These are phyloP conservation scores for Puffinus mauretanicus DNA, from an alignment of 2,113 vertebrate species.

Conservation along the genomic window DNA sequence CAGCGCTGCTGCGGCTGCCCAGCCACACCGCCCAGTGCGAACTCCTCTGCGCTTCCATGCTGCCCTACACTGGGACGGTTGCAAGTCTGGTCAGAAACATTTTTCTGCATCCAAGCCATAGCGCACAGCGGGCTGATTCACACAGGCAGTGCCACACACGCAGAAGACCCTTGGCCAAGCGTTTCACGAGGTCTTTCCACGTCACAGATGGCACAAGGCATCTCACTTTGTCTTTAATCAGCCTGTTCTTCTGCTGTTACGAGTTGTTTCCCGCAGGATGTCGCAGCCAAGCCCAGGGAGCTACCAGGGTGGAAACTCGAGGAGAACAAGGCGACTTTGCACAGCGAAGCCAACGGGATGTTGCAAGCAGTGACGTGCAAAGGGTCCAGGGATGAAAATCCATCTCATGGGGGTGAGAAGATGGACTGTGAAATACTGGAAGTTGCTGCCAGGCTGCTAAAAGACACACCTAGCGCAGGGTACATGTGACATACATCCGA, in stretches of 20 bases:
- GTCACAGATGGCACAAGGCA: background rate
- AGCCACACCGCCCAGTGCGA: background rate
- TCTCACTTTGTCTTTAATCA: background rate
- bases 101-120: background rate
- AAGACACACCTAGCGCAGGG: background rate
- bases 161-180: background rate
- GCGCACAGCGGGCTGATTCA: background rate
- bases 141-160: background rate
- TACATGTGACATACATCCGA: fast-evolving
- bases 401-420: background rate
- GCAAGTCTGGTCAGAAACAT: background rate
- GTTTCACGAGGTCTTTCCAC: background rate
- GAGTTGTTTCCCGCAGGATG: background rate
- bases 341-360: fast-evolving
- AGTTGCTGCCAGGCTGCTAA: background rate
- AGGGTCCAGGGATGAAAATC: background rate
- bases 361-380: background rate
- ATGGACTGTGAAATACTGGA: background rate
- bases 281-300: background rate
- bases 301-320: background rate
- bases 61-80: fast-evolving
- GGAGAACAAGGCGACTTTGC: background rate
- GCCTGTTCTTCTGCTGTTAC: background rate
- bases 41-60: background rate
- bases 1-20: background rate